Conservation (phyloP, 2,888 invertebrate species). For the Drosophila ezoana region DNA sequence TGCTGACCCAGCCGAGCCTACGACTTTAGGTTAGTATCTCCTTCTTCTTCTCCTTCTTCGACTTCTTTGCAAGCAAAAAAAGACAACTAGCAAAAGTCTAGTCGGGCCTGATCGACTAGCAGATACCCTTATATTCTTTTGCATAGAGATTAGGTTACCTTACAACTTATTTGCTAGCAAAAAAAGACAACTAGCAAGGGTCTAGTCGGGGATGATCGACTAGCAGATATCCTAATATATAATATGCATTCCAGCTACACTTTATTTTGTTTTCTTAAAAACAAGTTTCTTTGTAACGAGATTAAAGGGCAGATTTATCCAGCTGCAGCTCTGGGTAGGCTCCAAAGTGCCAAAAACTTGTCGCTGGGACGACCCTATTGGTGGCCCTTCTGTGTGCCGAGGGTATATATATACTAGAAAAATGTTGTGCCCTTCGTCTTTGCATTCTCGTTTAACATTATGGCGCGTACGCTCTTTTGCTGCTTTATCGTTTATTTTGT, state of each 20-base stretch:
- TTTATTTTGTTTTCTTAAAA: too few relatives aligned
- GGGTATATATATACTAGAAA: constrained; percentile 22
- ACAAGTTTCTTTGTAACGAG: too few relatives aligned
- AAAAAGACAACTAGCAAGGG: too few relatives aligned
- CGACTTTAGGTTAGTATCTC: constrained; percentile 78
- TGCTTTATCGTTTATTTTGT: constrained; percentile 35
- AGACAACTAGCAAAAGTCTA: background rate
- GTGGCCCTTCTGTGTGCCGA: background rate
- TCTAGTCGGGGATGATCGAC: too few relatives aligned
- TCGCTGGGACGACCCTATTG: background rate
- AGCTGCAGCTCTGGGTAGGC: background rate
- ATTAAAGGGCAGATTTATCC: too few relatives aligned
- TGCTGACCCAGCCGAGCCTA: constrained; percentile 72
- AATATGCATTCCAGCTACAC: too few relatives aligned
- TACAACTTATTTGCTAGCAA: too few relatives aligned
- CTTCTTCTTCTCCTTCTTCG: constrained; percentile 46
- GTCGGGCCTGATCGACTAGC: too few relatives aligned
- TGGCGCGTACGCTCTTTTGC: constrained; percentile 36
- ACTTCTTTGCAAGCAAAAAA: constrained; percentile 41
- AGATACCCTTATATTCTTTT: too few relatives aligned
- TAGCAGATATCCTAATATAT: constrained; percentile 18
- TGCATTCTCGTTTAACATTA: constrained; percentile 61
- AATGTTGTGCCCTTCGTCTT: constrained; percentile 33
- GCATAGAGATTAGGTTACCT: too few relatives aligned
- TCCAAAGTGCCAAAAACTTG: background rate